These are phyloP conservation scores for Gymnocephalus cernua DNA, from an alignment of 2,113 vertebrate species.

Conservation along the genomic window DNA sequence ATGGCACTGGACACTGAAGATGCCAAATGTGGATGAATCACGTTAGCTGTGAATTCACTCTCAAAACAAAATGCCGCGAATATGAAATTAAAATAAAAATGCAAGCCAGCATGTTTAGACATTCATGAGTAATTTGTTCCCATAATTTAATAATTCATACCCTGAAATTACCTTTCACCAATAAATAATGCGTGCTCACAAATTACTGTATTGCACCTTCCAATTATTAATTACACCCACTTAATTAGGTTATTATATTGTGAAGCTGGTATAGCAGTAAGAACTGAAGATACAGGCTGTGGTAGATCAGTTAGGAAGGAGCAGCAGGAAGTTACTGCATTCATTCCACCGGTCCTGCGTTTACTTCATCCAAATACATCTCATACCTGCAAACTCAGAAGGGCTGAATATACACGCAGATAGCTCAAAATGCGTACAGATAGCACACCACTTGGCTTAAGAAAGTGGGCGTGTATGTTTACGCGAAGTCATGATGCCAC, in stretches of 20 bases:
- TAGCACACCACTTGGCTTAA: no score
- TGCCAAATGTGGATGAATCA: conserved; percentile 15
- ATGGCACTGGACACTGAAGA: background rate
- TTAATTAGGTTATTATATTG: conserved; percentile 26
- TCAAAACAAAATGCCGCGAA: background rate
- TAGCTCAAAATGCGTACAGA: no score
- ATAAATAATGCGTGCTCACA: conserved; percentile 18
- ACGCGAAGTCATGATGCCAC: no score
- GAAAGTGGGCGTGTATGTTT: no score
- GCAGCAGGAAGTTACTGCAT: background rate
- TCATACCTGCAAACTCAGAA: no score
- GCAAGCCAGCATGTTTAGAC: background rate
- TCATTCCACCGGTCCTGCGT: background rate
- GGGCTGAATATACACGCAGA: no score
- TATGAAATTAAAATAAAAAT: conserved; percentile 6
- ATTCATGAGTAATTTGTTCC: background rate
- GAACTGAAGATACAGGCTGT: conserved; percentile 2
- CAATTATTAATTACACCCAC: conserved; percentile 13
- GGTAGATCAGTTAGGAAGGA: background rate
- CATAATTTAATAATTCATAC: conserved; percentile 35
- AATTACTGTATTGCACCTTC: conserved; percentile 9
- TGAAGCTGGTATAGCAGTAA: conserved; percentile 7
- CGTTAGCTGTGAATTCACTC: background rate
- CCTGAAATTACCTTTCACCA: conserved; percentile 20
- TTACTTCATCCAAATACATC: background rate